Conservation (phyloP, 2,113 vertebrate genomes). For the Ptilorrhoa leucosticta region DNA sequence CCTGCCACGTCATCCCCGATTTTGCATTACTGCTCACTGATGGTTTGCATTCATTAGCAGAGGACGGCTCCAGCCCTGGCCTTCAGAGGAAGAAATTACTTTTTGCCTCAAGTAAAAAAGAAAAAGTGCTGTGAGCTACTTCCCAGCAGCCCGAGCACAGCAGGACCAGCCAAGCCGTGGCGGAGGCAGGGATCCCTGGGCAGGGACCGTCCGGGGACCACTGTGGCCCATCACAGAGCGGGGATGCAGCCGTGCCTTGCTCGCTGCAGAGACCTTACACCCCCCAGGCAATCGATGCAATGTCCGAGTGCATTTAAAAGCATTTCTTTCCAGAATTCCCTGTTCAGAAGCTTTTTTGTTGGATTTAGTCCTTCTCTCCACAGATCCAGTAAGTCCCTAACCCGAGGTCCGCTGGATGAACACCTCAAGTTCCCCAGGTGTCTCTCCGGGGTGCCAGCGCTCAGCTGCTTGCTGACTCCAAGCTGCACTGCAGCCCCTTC, state of each 20-base stretch:
- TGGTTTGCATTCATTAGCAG: neutral
- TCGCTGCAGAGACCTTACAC: neutral
- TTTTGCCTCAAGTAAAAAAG: neutral
- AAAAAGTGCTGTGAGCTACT: neutral
- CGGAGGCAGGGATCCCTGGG: neutral
- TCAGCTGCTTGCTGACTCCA: neutral
- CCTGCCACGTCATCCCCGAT: neutral
- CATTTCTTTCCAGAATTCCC: neutral
- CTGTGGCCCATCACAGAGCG: neutral
- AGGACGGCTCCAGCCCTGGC: neutral
- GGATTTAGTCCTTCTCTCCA: neutral
- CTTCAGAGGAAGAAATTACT: neutral
- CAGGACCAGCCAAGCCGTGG: neutral
- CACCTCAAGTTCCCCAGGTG: fast-evolving
- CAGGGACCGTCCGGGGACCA: neutral
- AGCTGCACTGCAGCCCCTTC: neutral
- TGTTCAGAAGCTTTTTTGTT: neutral
- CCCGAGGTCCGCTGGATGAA: fast-evolving
- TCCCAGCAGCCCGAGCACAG: neutral
- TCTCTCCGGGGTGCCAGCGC: fast-evolving
- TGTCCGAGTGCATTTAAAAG: neutral
- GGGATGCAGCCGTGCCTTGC: neutral
- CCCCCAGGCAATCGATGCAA: neutral
- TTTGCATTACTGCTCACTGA: slow-evolving; percentile 30
- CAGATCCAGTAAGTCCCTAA: neutral